Base-by-base conservation (phyloP, 2,888 invertebrate species). In the Auanema sp. region DNA sequence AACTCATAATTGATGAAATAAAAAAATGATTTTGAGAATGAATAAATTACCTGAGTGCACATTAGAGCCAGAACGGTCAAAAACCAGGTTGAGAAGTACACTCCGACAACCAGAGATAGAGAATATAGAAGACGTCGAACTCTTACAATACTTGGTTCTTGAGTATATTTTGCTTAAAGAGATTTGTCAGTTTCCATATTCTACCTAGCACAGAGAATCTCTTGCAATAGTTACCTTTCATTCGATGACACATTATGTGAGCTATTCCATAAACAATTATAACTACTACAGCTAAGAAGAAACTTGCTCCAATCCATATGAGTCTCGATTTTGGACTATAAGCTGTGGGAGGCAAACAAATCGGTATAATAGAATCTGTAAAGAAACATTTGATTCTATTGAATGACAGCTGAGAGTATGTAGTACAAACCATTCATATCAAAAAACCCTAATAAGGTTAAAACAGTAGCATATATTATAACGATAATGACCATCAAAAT, bases 81-180 rank as follows among this genome's bases (percentile, higher is more conserved):
- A 58, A 72, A 72, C 75, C 75, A 75, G 24, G 75, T 75, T 50
- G 55, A 68, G 11, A 65, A 64, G 41, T 75, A 75, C 12, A 75
- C 66, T 16, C 51, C 43, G 24, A 72, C 64, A 10, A 75, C 69
- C 10, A 75, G 44, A 50, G 67, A 67, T 18, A 75, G 51, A 18
- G 75, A 75, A 43, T 65, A 69, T 54, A 75, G 66, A 43, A 72
- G 62, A 16, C 71, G 63, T 49, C 64, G 64, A 18, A 71, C 57
- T 8, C 58, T 43, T 43, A 61, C 64, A 55, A 71, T 44, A 18
- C 67, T 67, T 33, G 57, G 25, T 18, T 67, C 67, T 25, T 65
- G 62, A 12, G 64, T 56, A 41, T 62, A 56, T 10, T 53, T 42
- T 2, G 65, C 70, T 70, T 50, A 55, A 64, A 33, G 14, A 16